Percentiles rank a stretch among this genome's conserved stretches.
Conservation (phyloP, 2,888 invertebrate species). For the Kryphioiulus occultus region DNA sequence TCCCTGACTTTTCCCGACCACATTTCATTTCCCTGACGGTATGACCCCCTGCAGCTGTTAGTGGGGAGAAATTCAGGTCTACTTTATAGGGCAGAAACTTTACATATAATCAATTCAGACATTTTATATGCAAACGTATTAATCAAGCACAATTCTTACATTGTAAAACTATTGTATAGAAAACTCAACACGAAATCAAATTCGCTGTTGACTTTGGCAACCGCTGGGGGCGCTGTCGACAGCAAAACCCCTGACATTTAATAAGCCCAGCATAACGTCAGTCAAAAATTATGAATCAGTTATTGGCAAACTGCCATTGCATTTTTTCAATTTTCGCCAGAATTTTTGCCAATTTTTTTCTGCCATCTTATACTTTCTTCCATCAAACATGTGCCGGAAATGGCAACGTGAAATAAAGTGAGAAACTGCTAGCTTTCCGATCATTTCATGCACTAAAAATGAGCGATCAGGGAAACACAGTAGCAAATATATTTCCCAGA, state of each 20-base stretch:
- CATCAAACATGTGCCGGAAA: not conserved
- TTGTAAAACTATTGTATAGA: too few relatives aligned
- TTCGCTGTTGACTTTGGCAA: not conserved
- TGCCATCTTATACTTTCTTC: not conserved
- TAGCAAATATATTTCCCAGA: not conserved
- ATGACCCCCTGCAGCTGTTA: too few relatives aligned
- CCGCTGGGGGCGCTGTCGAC: not conserved
- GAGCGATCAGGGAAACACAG: not conserved
- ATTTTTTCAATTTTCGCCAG: not conserved
- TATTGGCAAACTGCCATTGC: not conserved
- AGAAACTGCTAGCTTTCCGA: not conserved
- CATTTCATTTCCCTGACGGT: too few relatives aligned
- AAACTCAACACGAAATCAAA: too few relatives aligned
- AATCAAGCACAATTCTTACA: too few relatives aligned
- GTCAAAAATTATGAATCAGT: not conserved
- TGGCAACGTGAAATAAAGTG: not conserved
- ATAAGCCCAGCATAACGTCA: not conserved
- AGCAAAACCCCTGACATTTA: not conserved
- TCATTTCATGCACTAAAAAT: slow-evolving; percentile 23
- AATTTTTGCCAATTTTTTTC: not conserved
- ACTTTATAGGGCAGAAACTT: too few relatives aligned
- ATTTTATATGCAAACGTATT: too few relatives aligned
- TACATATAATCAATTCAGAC: too few relatives aligned
- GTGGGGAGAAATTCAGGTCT: too few relatives aligned
- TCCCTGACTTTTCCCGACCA: too few relatives aligned